Evolutionary conservation across 1,140 invertebrate genomes (phyloP).

Genomic region (Pogonomyrmex californicus): DNA sequence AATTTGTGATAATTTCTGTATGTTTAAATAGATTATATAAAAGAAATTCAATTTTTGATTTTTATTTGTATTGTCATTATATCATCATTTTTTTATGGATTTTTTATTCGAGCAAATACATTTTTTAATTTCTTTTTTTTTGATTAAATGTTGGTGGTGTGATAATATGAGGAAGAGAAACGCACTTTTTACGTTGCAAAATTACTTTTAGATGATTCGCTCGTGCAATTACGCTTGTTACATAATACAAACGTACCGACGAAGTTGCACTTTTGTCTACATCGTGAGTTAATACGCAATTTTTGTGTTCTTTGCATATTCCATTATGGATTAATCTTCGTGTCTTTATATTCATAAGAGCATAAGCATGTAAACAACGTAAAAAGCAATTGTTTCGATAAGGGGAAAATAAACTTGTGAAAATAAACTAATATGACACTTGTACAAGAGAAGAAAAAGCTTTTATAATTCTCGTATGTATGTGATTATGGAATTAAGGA

Average conservation of each 20-base stretch:
- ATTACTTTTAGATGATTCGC: neutral
- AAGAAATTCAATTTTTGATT: neutral
- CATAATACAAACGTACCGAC: neutral
- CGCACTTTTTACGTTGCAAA: neutral
- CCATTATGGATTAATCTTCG: neutral
- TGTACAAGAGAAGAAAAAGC: too few species aligned
- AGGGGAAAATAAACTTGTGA: neutral
- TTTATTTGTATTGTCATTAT: neutral
- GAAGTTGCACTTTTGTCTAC: neutral
- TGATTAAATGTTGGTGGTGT: neutral
- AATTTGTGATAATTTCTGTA: too few species aligned
- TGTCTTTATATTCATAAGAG: neutral
- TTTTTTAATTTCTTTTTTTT: neutral
- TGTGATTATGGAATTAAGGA: too few species aligned
- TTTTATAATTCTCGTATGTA: too few species aligned
- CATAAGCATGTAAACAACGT: neutral
- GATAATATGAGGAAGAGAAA: neutral
- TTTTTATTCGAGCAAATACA: neutral
- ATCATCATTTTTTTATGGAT: neutral
- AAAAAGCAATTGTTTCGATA: neutral
- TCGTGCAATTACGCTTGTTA: neutral
- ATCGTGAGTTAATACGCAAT: neutral
- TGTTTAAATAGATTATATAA: neutral
- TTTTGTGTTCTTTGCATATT: neutral
- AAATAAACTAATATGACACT: neutral